Base-by-base conservation (phyloP, 2,797 vertebrate genomes). In the Pipistrellus nathusii region DNA sequence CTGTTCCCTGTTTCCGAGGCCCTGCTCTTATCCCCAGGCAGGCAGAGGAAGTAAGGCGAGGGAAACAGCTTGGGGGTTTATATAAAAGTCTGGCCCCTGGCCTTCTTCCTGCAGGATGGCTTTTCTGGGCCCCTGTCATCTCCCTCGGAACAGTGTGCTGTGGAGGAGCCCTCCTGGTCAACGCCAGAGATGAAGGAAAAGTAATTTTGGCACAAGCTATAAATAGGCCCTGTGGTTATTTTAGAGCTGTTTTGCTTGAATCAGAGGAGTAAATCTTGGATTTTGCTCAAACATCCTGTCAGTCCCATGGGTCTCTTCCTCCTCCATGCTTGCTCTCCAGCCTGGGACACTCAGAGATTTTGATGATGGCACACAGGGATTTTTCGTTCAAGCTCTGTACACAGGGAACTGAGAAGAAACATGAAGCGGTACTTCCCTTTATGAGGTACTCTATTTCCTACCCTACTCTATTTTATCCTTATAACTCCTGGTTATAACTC, bases 191-290 rank as follows among this genome's bases (percentile, higher is more conserved):
- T 73, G 94, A 91, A 96, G 44, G 83, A 94, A 93, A 93, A 77
- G 93, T 95, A 94, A 93, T 92, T 80, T 75, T 10, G 66, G 90
- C 73, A 81, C 0, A 5, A 10, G 20, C 88, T 95, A 95, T 96
- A 97, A 97, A 97, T 96, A 95, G 76, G 64, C 41, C 17, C 7
- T 2, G 57, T 3, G 2, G 85, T 90, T 90, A 88, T 96, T 96
- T 96, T 78, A 44, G 35, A 92, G 80, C 85, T 89, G 75, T 94
- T 94, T 95, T 92, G 95, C 66, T 85, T 89, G 32, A 73, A 59
- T 51, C 2, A 1, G 62, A 95, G 69, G 41, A 95, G 62, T 12
- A 69, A 73, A 82, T 88, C 64, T 92, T 77, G 88, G 91, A 83
- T 91, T 96, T 89, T 89, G 84, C 57, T 86, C 87, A 84, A 30